Conservation (phyloP, 2,113 vertebrate genomes). For the Pedetes capensis region DNA sequence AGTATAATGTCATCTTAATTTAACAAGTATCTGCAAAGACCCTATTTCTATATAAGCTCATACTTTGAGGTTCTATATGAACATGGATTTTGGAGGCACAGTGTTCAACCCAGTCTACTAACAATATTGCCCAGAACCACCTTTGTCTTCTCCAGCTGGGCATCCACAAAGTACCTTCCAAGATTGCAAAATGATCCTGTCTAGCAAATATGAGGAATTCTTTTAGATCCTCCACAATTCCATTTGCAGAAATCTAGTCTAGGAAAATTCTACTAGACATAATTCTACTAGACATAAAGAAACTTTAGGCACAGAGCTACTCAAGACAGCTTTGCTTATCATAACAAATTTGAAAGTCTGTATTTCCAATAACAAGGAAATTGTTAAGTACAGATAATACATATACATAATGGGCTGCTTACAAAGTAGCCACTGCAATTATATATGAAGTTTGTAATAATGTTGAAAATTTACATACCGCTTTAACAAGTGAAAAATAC, state of each 20-base stretch:
- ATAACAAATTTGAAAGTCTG: constrained; percentile 10
- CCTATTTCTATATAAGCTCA: constrained; percentile 7
- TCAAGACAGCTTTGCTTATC: not conserved
- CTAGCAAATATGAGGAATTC: not conserved
- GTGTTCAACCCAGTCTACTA: not conserved
- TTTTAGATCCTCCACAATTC: not conserved
- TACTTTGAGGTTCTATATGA: not conserved
- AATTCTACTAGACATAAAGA: not conserved
- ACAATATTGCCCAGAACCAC: not conserved
- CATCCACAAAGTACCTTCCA: not conserved
- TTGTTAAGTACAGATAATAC: not conserved
- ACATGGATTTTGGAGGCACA: not conserved
- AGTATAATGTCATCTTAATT: constrained; percentile 9
- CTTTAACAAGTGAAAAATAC: constrained; percentile 30
- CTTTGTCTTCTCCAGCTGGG: not conserved
- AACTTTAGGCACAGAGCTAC: not conserved
- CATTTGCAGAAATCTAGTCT: not conserved
- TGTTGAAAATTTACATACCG: not conserved
- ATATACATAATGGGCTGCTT: not conserved
- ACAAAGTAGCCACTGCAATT: not conserved
- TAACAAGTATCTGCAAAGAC: not conserved
- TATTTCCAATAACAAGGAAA: constrained; percentile 9
- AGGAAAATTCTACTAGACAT: not conserved
- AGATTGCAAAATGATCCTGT: not conserved
- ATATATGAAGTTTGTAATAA: not conserved